phyloP scores from a whole-genome alignment of 92 coral and sea anemone species.

The Siderastrea siderea region DNA sequence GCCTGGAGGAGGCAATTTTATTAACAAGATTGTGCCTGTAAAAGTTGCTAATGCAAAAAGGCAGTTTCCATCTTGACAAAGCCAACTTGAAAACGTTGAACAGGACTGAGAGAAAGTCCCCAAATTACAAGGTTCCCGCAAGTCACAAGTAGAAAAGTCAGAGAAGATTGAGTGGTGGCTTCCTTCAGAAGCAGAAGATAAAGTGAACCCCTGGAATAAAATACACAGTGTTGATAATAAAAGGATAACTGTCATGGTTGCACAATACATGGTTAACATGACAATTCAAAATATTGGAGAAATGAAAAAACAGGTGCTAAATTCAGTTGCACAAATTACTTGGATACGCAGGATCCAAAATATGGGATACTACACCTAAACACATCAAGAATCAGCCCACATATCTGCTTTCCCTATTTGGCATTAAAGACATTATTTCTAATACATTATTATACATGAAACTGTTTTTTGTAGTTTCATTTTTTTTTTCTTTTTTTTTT shows the following conservation, averaged over 20 bases:
- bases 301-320: too few relatives aligned
- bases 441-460: too few relatives aligned
- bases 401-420: too few relatives aligned
- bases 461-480: too few relatives aligned
- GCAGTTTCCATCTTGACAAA: conserved; percentile 96
- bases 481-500: too few relatives aligned
- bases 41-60: conserved; percentile 87
- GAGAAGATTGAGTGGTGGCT: conserved; percentile 85
- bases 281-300: too few relatives aligned
- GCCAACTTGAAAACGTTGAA: conserved; percentile 86
- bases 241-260: background rate
- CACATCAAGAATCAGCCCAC: too few relatives aligned
- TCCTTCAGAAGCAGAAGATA: conserved; percentile 75
- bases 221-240: background rate
- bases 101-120: conserved; percentile 85
- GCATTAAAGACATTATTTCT: too few relatives aligned
- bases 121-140: conserved; percentile 87
- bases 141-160: conserved; percentile 62
- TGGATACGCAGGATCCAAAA: too few relatives aligned
- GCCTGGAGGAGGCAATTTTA: conserved; percentile 88
- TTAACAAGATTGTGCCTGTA: conserved; percentile 80
- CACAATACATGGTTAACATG: too few relatives aligned
- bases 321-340: too few relatives aligned
- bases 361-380: too few relatives aligned
- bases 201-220: conserved; percentile 75